These are phyloP conservation scores for Acheta domesticus DNA, from an alignment of 2,888 invertebrate genomes.

Conservation along the genomic window DNA sequence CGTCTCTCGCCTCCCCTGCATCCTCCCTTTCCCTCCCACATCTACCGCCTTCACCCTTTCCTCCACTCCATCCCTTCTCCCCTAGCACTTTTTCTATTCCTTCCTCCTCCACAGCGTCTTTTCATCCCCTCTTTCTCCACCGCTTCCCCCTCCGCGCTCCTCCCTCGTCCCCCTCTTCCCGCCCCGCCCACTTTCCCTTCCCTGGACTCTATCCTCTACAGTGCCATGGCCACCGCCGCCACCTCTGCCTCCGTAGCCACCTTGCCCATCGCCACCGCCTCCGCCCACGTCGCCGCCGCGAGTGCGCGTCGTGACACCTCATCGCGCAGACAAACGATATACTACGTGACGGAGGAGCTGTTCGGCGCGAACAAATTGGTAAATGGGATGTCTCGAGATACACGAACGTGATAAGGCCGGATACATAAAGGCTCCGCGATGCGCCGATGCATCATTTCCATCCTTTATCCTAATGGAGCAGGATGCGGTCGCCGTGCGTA, in stretches of 20 bases:
- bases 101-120: too few relatives aligned
- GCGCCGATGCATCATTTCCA: slow-evolving; percentile 5
- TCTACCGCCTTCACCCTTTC: too few relatives aligned
- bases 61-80: too few relatives aligned
- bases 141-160: too few relatives aligned
- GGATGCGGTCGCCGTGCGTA: neutral
- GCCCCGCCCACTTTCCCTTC: too few relatives aligned
- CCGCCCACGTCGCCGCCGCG: neutral
- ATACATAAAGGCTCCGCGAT: neutral
- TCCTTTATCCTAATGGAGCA: slow-evolving; percentile 1
- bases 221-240: too few relatives aligned
- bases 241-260: neutral
- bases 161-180: too few relatives aligned
- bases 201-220: too few relatives aligned
- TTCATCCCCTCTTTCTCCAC: too few relatives aligned
- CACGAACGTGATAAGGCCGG: neutral
- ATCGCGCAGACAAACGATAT: slow-evolving; percentile 6
- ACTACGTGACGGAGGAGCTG: neutral
- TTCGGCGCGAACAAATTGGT: neutral
- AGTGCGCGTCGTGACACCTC: neutral
- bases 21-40: too few relatives aligned
- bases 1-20: too few relatives aligned
- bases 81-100: too few relatives aligned
- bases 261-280: neutral
- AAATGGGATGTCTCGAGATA: slow-evolving; percentile 10